A percentile compares a stretch with the other conserved stretches of the same genome.
phyloP scores from a whole-genome alignment of 2,113 vertebrate genomes.

The Collichthys lucidus region DNA sequence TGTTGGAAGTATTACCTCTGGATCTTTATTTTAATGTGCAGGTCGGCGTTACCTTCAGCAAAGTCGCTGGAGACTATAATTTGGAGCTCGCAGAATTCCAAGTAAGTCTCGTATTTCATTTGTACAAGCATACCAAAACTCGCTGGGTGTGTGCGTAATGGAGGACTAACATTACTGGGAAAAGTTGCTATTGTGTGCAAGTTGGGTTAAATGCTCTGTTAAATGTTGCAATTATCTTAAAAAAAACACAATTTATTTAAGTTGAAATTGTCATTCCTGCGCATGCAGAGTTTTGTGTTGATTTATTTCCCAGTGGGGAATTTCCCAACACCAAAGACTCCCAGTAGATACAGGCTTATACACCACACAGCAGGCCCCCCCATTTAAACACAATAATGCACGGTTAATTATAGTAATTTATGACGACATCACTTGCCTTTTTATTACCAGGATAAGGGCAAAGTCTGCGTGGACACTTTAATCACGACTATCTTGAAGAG shows the following conservation, averaged over 20 bases:
- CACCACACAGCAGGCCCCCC: conserved; percentile 26
- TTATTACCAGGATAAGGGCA: conserved; percentile 30
- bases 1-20: conserved; percentile 85
- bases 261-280: conserved; percentile 45
- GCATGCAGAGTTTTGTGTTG: conserved; percentile 39
- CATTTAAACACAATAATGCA: conserved; percentile 52
- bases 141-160: conserved; percentile 59
- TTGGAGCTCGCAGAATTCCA: conserved; percentile 84
- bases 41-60: conserved; percentile 77
- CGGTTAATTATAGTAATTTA: conserved; percentile 57
- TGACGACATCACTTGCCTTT: conserved; percentile 39
- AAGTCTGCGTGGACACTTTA: conserved; percentile 22
- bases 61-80: conserved; percentile 84
- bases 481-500: neutral
- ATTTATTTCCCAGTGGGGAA: conserved; percentile 58
- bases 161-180: conserved; percentile 35
- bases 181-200: conserved; percentile 61
- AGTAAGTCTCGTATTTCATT: conserved; percentile 80
- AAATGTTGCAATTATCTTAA: conserved; percentile 53
- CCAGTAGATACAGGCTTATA: conserved; percentile 9
- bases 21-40: conserved; percentile 84
- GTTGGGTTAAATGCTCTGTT: conserved; percentile 46
- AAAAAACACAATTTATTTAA: conserved; percentile 37
- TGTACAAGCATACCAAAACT: conserved; percentile 41
- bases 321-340: conserved; percentile 60